Percentiles rank a stretch among this genome's conserved stretches.
Evolutionary conservation across 2,888 invertebrate genomes (phyloP).

Genomic region (Pristionchus mayeri): DNA sequence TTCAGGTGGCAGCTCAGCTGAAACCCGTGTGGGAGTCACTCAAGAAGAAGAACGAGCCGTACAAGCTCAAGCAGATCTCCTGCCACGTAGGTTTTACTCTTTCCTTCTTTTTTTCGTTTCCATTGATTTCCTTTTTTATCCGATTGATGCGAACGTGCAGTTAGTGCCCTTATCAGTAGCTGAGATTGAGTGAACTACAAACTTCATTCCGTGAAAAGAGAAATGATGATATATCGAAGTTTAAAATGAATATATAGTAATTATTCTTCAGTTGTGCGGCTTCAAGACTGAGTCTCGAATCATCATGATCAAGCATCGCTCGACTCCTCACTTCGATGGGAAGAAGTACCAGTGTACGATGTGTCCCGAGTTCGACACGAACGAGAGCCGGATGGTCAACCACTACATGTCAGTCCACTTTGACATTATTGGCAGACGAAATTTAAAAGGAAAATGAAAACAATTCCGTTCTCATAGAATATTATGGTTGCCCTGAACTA

Average conservation of each 20-base stretch:
- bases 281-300: conserved; percentile 72
- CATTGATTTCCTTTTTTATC: neutral
- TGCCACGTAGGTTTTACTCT: conserved; percentile 58
- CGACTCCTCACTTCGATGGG: conserved; percentile 65
- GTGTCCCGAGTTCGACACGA: conserved; percentile 73
- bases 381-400: conserved; percentile 68
- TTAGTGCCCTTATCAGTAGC: neutral
- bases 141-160: neutral
- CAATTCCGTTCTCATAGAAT: neutral
- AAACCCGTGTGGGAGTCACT: conserved; percentile 74
- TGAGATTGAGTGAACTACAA: neutral
- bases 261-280: conserved; percentile 63
- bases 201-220: too few species aligned
- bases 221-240: too few species aligned
- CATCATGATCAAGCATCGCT: conserved; percentile 64
- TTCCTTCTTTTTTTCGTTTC: neutral
- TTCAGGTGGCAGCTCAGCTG: conserved; percentile 72
- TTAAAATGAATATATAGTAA: neutral
- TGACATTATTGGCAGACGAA: neutral
- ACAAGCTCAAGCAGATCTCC: conserved; percentile 62
- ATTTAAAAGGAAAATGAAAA: too few species aligned
- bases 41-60: conserved; percentile 70
- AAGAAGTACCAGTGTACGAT: conserved; percentile 69
- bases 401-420: conserved; percentile 68
- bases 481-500: neutral